These are phyloP conservation scores for Steinernema carpocapsae DNA, from an alignment of 2,888 invertebrate genomes.

Conservation along the genomic window DNA sequence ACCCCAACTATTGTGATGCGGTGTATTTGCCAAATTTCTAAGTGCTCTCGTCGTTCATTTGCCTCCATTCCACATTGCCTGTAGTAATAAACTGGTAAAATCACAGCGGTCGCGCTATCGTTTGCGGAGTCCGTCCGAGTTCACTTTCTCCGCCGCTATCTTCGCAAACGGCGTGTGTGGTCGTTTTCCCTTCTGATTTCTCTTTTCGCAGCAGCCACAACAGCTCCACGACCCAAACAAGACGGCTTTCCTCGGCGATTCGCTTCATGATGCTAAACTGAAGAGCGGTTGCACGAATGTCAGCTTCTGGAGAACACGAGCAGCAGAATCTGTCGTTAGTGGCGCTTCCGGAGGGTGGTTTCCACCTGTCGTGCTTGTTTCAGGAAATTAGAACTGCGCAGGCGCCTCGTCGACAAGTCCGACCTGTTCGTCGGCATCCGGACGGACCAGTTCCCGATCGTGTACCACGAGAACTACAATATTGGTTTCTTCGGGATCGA, in stretches of 20 bases:
- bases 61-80: conserved; percentile 29
- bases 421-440: conserved; percentile 14
- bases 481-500: conserved; percentile 83
- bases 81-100: conserved; percentile 16
- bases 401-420: conserved; percentile 7
- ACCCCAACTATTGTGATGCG: conserved; percentile 13
- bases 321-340: not conserved
- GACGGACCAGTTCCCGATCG: conserved; percentile 77
- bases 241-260: not conserved
- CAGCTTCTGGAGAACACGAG: not conserved
- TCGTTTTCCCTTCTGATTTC: not conserved
- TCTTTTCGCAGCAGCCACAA: too few species aligned
- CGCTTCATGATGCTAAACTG: conserved; percentile 29
- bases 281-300: conserved; percentile 29
- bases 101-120: not conserved
- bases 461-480: conserved; percentile 81
- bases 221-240: too few species aligned
- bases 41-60: conserved; percentile 20
- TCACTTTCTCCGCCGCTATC: not conserved
- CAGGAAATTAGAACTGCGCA: conserved; percentile 8
- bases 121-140: too few species aligned
- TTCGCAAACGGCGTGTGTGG: conserved; percentile 22
- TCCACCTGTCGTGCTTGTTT: not conserved
- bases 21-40: conserved; percentile 34
- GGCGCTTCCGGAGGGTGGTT: not conserved